phyloP scores from a whole-genome alignment of 1,140 invertebrate species.

The Lasaia peninsularis region DNA sequence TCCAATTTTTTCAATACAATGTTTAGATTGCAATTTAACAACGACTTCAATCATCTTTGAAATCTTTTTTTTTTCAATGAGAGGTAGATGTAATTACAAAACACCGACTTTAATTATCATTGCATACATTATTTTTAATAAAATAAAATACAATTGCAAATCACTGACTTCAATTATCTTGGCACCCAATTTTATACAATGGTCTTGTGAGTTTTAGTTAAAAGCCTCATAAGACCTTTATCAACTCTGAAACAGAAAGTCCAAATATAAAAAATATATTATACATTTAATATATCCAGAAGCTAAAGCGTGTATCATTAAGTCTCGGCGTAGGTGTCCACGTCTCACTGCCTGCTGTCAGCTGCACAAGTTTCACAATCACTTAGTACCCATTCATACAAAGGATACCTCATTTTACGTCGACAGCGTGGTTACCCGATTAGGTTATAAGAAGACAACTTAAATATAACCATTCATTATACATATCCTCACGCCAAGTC shows the following conservation, averaged over 20 bases:
- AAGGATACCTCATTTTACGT: conserved; percentile 65
- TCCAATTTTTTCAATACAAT: too few species aligned
- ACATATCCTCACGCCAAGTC: too few species aligned
- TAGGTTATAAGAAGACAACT: background rate
- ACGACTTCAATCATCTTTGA: too few species aligned
- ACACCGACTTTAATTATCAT: too few species aligned
- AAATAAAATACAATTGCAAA: too few species aligned
- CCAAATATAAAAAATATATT: background rate
- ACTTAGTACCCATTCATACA: conserved; percentile 40
- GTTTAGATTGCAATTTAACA: too few species aligned
- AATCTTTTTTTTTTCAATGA: too few species aligned
- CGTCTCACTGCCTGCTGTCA: background rate
- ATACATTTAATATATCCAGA: background rate
- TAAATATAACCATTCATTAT: background rate
- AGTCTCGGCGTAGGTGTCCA: conserved; percentile 43
- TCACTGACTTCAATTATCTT: too few species aligned
- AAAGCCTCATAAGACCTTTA: background rate
- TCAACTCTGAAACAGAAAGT: background rate
- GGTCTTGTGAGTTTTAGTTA: too few species aligned
- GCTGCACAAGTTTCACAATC: conserved; percentile 34
- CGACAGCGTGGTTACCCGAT: conserved; percentile 35
- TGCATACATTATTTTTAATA: too few species aligned
- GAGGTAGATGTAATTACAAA: too few species aligned
- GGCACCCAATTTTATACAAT: too few species aligned
- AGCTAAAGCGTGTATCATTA: background rate